Evolutionary conservation across 1,140 invertebrate genomes (phyloP), one percentile per base, ranked within the genome.

Genomic region (Meloidogyne floridensis): DNA sequence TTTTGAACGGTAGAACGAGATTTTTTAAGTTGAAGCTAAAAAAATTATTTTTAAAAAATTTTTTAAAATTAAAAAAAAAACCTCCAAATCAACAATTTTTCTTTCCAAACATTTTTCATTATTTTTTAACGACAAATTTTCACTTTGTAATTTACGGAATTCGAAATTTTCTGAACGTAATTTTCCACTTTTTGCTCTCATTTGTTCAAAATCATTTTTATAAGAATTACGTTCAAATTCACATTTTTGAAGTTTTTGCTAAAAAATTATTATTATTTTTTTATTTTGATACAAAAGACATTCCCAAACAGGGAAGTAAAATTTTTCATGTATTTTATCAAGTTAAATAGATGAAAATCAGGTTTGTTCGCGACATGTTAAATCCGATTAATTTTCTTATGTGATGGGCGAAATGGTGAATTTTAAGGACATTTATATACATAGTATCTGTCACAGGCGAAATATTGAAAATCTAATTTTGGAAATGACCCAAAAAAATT

Each of bases 11-110:
- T 81, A 7, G 79, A 84, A 56, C 73, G 84, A 13, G 83, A 70
- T 59, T 82, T 80, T 47, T 82, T 84, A 7, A 84, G 18, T 53
- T 84, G 84, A 56, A 74, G 77, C 83, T 84, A 71, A 79, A 47
- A 11, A 77, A 71, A 80, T n/a, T 11, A 71, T 13, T 15, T 32
- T 20, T 15, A 13, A 59, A 2, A 11, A n/a, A 32, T 43, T 72
- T 81, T 80, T 11, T 59, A n/a, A 18, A 15, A 42, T n/a, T 20
- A 54, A 13, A 47, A 72, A 81, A 72, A 18, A 71, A 53, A 83
- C 82, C 81, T 83, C 82, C 43, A 83, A 54, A 54, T 81, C 73
- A 32, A 9, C 72, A n/a, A 84, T 75, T 80, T 81, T 84, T 43
- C 53, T 71, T 13, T 42, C 53, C 32, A 84, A 74, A 9, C 11